phyloP scores from a whole-genome alignment of 2,797 vertebrate genomes.

The Fistularia tabacaria region DNA sequence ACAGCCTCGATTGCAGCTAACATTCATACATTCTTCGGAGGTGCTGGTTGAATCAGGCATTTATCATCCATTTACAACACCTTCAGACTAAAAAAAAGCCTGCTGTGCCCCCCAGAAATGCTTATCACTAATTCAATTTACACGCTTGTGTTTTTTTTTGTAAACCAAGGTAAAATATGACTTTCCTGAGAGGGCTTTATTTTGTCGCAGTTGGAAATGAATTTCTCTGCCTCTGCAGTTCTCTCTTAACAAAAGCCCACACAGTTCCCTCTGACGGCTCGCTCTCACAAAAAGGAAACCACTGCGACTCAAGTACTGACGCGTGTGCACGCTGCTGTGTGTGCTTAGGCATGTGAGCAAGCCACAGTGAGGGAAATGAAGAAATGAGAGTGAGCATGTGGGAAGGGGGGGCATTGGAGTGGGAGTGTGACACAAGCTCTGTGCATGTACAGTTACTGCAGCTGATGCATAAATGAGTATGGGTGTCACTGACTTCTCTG shows the following conservation, averaged over 20 bases:
- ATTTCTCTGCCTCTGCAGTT: slow-evolving; percentile 65
- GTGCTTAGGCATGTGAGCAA: slow-evolving; percentile 31
- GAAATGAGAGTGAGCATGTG: slow-evolving; percentile 12
- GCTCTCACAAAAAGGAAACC: slow-evolving; percentile 58
- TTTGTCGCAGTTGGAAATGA: slow-evolving; percentile 59
- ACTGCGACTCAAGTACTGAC: slow-evolving; percentile 39
- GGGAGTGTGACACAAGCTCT: slow-evolving; percentile 56
- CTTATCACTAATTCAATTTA: slow-evolving; percentile 62
- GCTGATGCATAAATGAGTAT: slow-evolving; percentile 49
- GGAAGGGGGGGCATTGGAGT: slow-evolving; percentile 50
- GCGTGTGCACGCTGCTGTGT: slow-evolving; percentile 9
- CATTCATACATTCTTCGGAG: no score
- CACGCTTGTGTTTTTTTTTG: slow-evolving; percentile 53
- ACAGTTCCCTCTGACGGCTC: slow-evolving; percentile 66
- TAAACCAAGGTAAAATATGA: slow-evolving; percentile 66
- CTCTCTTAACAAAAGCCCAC: slow-evolving; percentile 68
- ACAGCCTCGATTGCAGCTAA: no score
- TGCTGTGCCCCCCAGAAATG: slow-evolving; percentile 46
- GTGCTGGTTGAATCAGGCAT: no score
- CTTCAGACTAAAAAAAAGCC: slow-evolving; percentile 38
- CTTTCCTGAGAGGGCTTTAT: slow-evolving; percentile 50
- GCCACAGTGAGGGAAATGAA: slow-evolving; percentile 30
- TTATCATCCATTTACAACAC: slow-evolving; percentile 11
- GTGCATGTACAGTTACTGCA: slow-evolving; percentile 60
- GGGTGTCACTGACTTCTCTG: slow-evolving; percentile 31